Evolutionary conservation across 2,113 vertebrate species (phyloP).

Genomic region (Petroica traversi): DNA sequence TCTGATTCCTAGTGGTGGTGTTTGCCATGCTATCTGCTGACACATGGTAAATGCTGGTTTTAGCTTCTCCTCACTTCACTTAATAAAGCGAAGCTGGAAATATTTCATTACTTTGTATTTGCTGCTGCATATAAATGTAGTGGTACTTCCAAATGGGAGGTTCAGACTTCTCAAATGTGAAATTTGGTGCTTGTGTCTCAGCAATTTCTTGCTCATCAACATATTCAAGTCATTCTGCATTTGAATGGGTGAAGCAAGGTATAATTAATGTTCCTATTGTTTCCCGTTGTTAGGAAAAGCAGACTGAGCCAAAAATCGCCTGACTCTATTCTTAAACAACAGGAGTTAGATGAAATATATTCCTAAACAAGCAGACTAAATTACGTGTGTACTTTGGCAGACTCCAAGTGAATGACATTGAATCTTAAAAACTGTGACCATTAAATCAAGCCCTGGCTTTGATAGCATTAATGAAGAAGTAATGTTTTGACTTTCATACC

Average conservation of each 20-base stretch:
- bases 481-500: background rate
- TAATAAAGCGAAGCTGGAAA: background rate
- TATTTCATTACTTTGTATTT: background rate
- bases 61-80: background rate
- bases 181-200: background rate
- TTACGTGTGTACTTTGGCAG: conserved; percentile 14
- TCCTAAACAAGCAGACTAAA: conserved; percentile 50
- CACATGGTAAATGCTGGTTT: background rate
- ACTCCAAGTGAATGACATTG: conserved; percentile 18
- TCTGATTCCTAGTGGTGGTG: background rate
- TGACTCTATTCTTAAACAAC: background rate
- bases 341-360: conserved; percentile 1
- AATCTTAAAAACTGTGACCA: conserved; percentile 22
- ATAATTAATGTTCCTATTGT: background rate
- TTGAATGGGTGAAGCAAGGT: conserved; percentile 20
- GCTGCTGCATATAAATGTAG: background rate
- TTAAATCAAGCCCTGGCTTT: conserved; percentile 12
- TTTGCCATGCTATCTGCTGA: background rate
- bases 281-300: background rate
- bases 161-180: background rate
- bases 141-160: background rate
- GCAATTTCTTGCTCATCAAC: background rate
- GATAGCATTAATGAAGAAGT: conserved; percentile 30
- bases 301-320: background rate
- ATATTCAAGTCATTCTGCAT: background rate